Evolutionary conservation across 2,113 vertebrate genomes (phyloP), one percentile per base, ranked within the genome.

Genomic region (Lates calcarifer): DNA sequence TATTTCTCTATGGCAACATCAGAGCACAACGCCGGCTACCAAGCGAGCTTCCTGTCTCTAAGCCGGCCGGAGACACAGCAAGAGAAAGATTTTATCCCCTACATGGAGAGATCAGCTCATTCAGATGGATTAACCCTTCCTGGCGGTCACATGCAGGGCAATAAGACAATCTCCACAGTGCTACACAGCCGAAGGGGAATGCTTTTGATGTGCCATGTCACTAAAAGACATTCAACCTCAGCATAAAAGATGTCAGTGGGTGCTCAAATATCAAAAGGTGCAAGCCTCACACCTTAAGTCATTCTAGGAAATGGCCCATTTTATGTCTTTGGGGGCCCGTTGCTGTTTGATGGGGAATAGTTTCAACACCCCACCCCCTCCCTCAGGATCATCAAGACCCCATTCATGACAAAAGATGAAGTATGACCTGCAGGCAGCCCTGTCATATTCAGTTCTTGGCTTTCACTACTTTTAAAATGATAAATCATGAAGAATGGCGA

Each of bases 261-360:
- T 55, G 78, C 74, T 93, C 82, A 39, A 58, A 91, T 91, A 92
- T 93, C 89, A 93, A 87, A 90, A 87, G 89, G 84, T 79, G 70
- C 60, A 39, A 83, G 68, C 58, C 43, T 85, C 76, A 82, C 85
- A 90, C 88, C 90, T 89, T 28, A 37, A 62, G 73, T 68, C 85
- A 70, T 84, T 86, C 67, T 15, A 85, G 83, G 82, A 92, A 90
- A 87, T 67, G 84, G 74, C 55, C 70, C 56, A 20, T 87, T 90
- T 84, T 51, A 79, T 84, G 80, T 78, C 66, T 63, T 58, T 11
- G 64, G 77, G 74, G 60, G 26, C 71, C 56, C 57, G 83, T 64
- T 41, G 39, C 74, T 89, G 78, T 90, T 85, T 88, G 82, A 87
- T 81, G 81, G 65, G 79, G 72, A 69, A 26, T 6, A 47, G 71